Percentiles rank a stretch among this genome's conserved stretches.
Evolutionary conservation across 2,797 vertebrate genomes (phyloP).

Genomic region (Darevskia nairensis): DNA sequence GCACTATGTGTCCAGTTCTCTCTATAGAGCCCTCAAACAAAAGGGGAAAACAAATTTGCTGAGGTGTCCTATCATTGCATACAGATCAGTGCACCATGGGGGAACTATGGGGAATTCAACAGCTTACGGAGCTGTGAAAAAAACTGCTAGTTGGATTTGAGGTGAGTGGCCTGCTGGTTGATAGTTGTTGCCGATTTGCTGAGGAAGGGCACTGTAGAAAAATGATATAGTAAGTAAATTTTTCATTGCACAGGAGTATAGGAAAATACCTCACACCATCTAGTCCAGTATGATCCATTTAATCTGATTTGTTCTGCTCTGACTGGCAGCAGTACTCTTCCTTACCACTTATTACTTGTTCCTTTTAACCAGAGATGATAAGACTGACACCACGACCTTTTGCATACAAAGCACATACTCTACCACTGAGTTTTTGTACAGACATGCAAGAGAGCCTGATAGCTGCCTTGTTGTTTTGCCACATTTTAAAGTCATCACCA

Average conservation of each 20-base stretch:
- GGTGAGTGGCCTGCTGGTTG: too few relatives aligned
- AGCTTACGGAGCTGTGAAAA: background rate
- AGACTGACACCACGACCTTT: background rate
- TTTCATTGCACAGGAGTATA: background rate
- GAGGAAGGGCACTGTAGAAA: too few relatives aligned
- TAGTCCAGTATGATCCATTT: background rate
- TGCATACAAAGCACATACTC: background rate
- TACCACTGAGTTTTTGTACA: background rate
- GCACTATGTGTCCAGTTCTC: background rate
- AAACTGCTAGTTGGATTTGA: background rate
- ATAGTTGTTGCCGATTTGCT: too few relatives aligned
- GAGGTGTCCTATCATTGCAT: background rate
- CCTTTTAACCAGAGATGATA: background rate
- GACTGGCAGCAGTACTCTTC: background rate
- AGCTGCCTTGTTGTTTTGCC: background rate
- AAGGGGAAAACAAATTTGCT: background rate
- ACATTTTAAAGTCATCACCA: background rate
- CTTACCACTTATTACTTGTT: background rate
- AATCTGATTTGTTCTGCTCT: background rate
- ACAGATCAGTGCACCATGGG: background rate
- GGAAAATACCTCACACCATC: background rate
- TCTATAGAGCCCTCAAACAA: too few relatives aligned
- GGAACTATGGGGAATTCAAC: background rate
- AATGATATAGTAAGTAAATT: too few relatives aligned
- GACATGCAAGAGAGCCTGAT: background rate